Evolutionary conservation across 2,113 vertebrate genomes (phyloP).

Genomic region (Oreochromis aureus): DNA sequence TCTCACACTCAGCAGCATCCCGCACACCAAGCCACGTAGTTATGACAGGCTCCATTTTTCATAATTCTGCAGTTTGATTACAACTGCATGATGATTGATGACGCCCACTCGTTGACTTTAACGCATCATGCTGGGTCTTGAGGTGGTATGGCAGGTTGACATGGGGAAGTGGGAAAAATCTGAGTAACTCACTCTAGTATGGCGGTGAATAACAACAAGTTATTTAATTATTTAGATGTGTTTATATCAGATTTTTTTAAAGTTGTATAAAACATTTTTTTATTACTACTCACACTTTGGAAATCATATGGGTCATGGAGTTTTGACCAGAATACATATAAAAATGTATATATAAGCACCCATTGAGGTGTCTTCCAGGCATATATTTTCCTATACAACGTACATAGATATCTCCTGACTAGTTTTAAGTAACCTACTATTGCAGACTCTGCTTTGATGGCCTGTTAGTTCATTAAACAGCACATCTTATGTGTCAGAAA

Average conservation of each 20-base stretch:
- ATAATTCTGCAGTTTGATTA: conserved; percentile 70
- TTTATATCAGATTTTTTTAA: not conserved
- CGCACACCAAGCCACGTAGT: conserved; percentile 14
- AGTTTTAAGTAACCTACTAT: not conserved
- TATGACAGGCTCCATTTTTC: conserved; percentile 73
- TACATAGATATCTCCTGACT: not conserved
- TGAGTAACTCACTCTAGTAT: not conserved
- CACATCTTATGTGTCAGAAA: not conserved
- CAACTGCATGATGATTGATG: conserved; percentile 67
- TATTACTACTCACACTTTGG: not conserved
- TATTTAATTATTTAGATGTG: not conserved
- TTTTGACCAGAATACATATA: not conserved
- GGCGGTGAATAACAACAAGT: not conserved
- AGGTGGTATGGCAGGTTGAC: conserved; percentile 13
- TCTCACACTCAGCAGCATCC: conserved; percentile 50
- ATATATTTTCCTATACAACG: not conserved
- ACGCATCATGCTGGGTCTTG: not conserved
- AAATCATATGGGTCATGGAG: not conserved
- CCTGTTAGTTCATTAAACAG: not conserved
- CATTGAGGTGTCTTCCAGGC: not conserved
- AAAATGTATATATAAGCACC: not conserved
- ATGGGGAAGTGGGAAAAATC: not conserved
- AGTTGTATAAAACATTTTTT: not conserved
- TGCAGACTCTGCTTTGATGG: not conserved
- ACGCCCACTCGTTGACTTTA: conserved; percentile 42